A percentile compares a stretch with the other conserved stretches of the same genome.
Evolutionary conservation across 2,888 invertebrate genomes (phyloP).

Genomic region (Cerastis rubricosa): DNA sequence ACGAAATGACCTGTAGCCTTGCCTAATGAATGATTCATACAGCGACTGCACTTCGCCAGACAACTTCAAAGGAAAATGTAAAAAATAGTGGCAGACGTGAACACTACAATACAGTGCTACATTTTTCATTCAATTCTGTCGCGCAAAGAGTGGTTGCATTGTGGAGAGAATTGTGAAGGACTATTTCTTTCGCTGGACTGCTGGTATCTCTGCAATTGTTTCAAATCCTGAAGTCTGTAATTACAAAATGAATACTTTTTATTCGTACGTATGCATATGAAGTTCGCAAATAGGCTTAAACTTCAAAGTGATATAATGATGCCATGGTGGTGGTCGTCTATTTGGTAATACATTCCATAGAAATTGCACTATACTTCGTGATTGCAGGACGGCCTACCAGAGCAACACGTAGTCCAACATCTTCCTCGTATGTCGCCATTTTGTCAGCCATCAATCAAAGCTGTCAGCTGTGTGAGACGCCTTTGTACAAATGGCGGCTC

Average conservation of each 20-base stretch:
- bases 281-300: neutral
- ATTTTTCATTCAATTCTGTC: slow-evolving; percentile 42
- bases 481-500: slow-evolving; percentile 49
- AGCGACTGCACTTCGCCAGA: slow-evolving; percentile 20
- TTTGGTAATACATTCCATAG: slow-evolving; percentile 27
- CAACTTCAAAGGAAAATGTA: slow-evolving; percentile 33
- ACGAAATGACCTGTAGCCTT: slow-evolving; percentile 42
- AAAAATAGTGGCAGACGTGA: slow-evolving; percentile 38
- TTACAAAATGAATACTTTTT: neutral
- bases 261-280: neutral
- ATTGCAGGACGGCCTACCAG: slow-evolving; percentile 23
- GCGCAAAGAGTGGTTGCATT: neutral
- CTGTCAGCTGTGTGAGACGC: slow-evolving; percentile 44
- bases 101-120: slow-evolving; percentile 12
- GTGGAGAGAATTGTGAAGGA: neutral
- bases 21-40: slow-evolving; percentile 58
- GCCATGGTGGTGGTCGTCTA: neutral
- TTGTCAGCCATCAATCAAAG: slow-evolving; percentile 59
- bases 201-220: neutral
- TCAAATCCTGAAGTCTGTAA: neutral
- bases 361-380: slow-evolving; percentile 20
- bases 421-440: slow-evolving; percentile 62
- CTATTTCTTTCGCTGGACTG: neutral
- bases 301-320: neutral
- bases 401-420: slow-evolving; percentile 28